Evolutionary conservation across 1,140 invertebrate species (phyloP).

Genomic region (Schlechtendalia chinensis): DNA sequence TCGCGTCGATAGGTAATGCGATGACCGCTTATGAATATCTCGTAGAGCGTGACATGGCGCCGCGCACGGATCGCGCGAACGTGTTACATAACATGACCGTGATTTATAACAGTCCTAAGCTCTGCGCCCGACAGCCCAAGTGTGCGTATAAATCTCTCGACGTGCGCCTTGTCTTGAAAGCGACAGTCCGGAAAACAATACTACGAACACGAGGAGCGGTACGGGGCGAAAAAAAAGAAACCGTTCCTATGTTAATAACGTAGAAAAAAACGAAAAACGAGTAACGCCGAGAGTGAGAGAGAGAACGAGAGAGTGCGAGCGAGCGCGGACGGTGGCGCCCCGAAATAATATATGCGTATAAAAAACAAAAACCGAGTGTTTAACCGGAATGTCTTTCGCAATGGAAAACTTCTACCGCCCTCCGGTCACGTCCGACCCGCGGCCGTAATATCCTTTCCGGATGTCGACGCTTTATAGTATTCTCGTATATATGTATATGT

Average conservation of each 20-base stretch:
- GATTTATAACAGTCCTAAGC: slow-evolving; percentile 43
- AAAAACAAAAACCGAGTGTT: slow-evolving; percentile 24
- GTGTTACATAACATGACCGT: slow-evolving; percentile 30
- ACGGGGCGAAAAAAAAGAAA: neutral
- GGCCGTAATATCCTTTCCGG: neutral
- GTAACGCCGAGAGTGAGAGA: no score
- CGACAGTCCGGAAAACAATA: slow-evolving; percentile 47
- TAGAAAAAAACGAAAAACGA: no score
- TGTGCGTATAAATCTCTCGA: slow-evolving; percentile 44
- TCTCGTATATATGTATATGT: no score
- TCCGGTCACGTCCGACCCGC: no score
- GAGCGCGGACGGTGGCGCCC: neutral
- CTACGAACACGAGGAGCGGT: neutral
- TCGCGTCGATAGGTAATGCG: no score
- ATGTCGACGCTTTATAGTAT: slow-evolving; percentile 17
- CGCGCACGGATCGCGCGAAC: no score
- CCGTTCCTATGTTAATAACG: slow-evolving; percentile 44
- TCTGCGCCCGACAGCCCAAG: slow-evolving; percentile 43
- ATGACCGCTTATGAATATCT: slow-evolving; percentile 26
- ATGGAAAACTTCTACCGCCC: neutral
- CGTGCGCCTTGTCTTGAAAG: slow-evolving; percentile 39
- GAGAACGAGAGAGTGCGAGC: neutral
- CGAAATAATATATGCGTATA: slow-evolving; percentile 8
- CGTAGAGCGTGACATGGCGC: neutral
- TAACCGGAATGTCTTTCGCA: slow-evolving; percentile 33